These are phyloP conservation scores for Andinoacara biseriatus DNA, from an alignment of 2,113 vertebrate species.

Conservation along the genomic window DNA sequence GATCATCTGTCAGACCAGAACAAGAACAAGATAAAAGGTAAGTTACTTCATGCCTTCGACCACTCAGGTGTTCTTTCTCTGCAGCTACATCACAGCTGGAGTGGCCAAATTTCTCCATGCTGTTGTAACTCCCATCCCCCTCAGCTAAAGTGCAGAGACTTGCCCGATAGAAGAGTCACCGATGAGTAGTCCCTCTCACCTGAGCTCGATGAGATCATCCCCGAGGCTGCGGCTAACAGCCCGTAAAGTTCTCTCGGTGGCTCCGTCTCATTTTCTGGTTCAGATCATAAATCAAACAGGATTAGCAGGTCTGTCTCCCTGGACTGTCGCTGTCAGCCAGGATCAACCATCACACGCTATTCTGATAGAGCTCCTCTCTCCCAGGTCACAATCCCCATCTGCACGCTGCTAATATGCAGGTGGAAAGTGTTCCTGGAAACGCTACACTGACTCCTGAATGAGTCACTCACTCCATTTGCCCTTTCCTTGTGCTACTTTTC, in stretches of 20 bases:
- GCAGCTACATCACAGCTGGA: not conserved
- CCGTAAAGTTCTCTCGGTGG: conserved; percentile 8
- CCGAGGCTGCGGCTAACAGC: conserved; percentile 9
- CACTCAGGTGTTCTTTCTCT: not conserved
- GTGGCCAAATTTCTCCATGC: not conserved
- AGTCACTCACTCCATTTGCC: conserved; percentile 15
- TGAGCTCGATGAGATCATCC: conserved; percentile 34
- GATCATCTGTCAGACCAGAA: conserved; percentile 96
- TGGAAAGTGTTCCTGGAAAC: conserved; percentile 1
- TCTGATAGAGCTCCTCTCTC: conserved; percentile 12
- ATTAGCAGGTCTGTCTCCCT: conserved; percentile 40
- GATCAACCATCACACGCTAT: conserved; percentile 40
- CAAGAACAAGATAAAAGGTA: conserved; percentile 96
- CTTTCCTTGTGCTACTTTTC: conserved; percentile 11
- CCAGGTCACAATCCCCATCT: conserved; percentile 37
- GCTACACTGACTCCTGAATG: not conserved
- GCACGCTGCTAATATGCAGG: conserved; percentile 15
- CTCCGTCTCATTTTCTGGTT: conserved; percentile 47
- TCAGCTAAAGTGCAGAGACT: not conserved
- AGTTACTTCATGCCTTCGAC: not conserved
- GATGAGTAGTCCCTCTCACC: conserved; percentile 41
- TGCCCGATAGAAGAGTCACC: conserved; percentile 11
- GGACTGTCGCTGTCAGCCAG: conserved; percentile 39
- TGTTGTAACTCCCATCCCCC: not conserved
- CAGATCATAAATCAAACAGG: conserved; percentile 59